phyloP scores from a whole-genome alignment of 2,888 invertebrate genomes.

The Drosophila atripex region DNA sequence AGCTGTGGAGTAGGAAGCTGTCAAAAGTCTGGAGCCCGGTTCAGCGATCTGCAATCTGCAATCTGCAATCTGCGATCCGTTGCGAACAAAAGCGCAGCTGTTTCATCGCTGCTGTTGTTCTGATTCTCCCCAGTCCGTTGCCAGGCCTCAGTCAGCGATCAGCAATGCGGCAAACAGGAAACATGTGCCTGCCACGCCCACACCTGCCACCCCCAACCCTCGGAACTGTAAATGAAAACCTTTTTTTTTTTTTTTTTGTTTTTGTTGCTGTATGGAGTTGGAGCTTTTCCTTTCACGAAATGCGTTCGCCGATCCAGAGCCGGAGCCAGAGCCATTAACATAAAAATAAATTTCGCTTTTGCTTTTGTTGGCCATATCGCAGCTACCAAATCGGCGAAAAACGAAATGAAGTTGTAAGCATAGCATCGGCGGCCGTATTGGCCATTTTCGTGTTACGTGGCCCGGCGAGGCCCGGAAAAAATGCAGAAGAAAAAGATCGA shows the following conservation, averaged over 20 bases:
- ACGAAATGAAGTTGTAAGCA: constrained; percentile 63
- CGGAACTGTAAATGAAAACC: constrained; percentile 45
- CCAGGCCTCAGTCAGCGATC: constrained; percentile 45
- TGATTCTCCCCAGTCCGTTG: constrained; percentile 33
- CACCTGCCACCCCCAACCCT: background rate
- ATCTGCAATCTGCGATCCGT: constrained; percentile 12
- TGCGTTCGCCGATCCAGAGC: constrained; percentile 65
- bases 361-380: constrained; percentile 56
- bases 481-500: constrained; percentile 55
- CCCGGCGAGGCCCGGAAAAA: background rate
- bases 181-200: constrained; percentile 34
- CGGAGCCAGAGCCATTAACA: constrained; percentile 71
- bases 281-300: constrained; percentile 73
- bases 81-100: constrained; percentile 42
- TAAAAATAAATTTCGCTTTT: constrained; percentile 78
- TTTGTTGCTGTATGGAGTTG: constrained; percentile 20
- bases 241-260: constrained; percentile 28
- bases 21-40: constrained; percentile 34
- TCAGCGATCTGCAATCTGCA: constrained; percentile 46
- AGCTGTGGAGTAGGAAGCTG: constrained; percentile 23
- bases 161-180: constrained; percentile 65
- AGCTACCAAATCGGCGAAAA: constrained; percentile 63
- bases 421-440: constrained; percentile 21
- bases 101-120: constrained; percentile 19
- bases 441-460: constrained; percentile 57